phyloP scores from a whole-genome alignment of 2,888 invertebrate species.

The Ptilodon capucinus region DNA sequence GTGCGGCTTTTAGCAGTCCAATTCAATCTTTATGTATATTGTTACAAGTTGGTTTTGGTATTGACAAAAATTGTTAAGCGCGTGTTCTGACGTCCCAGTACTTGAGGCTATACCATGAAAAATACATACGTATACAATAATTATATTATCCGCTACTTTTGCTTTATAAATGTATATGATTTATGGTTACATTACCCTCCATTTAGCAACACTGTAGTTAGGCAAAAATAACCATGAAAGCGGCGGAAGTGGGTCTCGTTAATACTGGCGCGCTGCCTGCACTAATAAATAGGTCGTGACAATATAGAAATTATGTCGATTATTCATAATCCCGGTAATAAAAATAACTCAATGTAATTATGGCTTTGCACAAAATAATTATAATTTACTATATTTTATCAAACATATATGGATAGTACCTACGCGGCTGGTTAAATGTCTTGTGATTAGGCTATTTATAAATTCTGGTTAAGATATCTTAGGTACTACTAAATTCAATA shows the following conservation, averaged over 20 bases:
- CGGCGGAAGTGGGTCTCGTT: not conserved
- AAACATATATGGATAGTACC: conserved; percentile 2
- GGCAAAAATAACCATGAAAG: conserved; percentile 1
- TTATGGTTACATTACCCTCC: not conserved
- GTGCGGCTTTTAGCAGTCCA: too few relatives aligned
- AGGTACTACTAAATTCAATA: too few relatives aligned
- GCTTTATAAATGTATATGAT: not conserved
- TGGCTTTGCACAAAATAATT: conserved; percentile 12
- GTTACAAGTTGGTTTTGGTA: too few relatives aligned
- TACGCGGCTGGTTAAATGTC: too few relatives aligned
- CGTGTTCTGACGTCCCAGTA: too few relatives aligned
- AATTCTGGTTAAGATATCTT: too few relatives aligned
- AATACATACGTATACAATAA: not conserved
- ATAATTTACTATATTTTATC: conserved; percentile 7
- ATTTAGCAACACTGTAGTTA: not conserved
- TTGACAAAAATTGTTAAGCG: too few relatives aligned
- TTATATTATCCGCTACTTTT: conserved; percentile 8
- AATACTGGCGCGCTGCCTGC: not conserved
- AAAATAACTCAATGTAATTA: not conserved
- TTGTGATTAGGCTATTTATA: conserved; percentile 7
- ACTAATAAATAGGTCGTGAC: not conserved
- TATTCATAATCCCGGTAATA: not conserved
- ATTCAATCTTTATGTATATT: too few relatives aligned
- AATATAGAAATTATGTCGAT: not conserved
- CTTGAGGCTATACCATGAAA: not conserved